Base-by-base conservation (phyloP, 2,797 vertebrate species). In the Chaetodon trifasciatus region DNA sequence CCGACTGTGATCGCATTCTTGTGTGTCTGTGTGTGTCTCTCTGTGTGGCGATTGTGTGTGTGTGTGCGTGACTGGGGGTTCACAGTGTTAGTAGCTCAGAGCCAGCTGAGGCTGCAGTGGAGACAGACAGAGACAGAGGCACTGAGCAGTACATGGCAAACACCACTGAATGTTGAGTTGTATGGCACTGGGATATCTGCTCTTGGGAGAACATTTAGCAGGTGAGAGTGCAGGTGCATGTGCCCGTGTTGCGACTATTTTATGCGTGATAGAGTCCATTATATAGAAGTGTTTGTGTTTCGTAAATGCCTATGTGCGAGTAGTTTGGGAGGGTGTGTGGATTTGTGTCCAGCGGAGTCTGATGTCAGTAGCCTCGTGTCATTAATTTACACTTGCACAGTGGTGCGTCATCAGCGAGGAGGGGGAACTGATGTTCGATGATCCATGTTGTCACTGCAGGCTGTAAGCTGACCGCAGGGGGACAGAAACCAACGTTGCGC, bases 21-120 rank as follows among this genome's bases (percentile, higher is more conserved):
- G 86, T 79, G 49, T 49, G 37, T 78, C 63, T 77, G 62, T 69
- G 16, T 74, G 63, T 63, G 60, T 78, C 1, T 78, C 15, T 62
- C 1, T 72, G 63, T 78, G 64, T 66, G 69, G n/a, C 8, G 8
- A 35, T 61, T 61, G 66, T 53, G 73, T 53, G 73, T 81, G 62
- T 74, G 71, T 79, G 79, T 66, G 76, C 70, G 76, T 50, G 77
- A 67, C 80, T 75, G 70, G 68, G 82, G 74, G 86, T 91, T 90
- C 91, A 86, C 85, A 91, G 82, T 86, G 85, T 84, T 88, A 60
- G 88, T 84, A 87, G 88, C 89, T 91, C 87, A 90, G 78, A 92
- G 88, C 79, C 88, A 90, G 86, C 88, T 86, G 89, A 92, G 89
- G 87, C 90, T 86, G 88, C 87, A 85, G 63, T 53, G 60, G 78